Evolutionary conservation across 30 jellyfish, hydroid and myxozoan species (phyloP), one percentile per base, ranked within the genome.

Genomic region (Chrysaora quinquecirrha): DNA sequence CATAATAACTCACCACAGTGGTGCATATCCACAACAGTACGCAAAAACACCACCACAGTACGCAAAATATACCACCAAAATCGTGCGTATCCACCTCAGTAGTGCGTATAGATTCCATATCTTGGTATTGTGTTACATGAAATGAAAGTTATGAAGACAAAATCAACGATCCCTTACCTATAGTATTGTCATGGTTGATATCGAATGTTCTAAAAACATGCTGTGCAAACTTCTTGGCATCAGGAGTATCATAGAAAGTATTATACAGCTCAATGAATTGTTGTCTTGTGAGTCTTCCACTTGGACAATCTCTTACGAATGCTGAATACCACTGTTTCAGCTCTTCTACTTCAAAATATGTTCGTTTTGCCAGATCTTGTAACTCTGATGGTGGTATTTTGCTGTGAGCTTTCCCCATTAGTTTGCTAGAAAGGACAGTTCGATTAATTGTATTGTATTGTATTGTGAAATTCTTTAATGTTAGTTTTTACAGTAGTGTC

Each of bases 201-300:
- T 94, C 99, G 56, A 94, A 94, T 16, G 99, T 94, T 31, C 99
- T 78, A 60, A 94, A 94, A 48, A 94, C 99, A 61, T 94, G 99
- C 77, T 81, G 94, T 24, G 99, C 99, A 83, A 94, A 94, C 46
- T 84, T 94, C 72, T 64, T 50, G 1, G 99, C 97, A 72, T 94
- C 91, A 24, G 75, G 83, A 0, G 96, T 75, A 23, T 84, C 91
- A 88, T 94, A 94, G 78, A 94, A 94, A 73, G 80, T 77, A 28
- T 66, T 74, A 81, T 94, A 94, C 69, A 94, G 83, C 52, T 94
- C 96, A 33, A 78, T 78, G 75, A 94, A 94, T 54, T 94, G 99
- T 14, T 70, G 94, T 43, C 70, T 76, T 83, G 75, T 94, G 66
- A 94, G 33, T 22, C 88, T 73, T 12, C 97, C 97, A 32, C 84